Evolutionary conservation across 1,140 invertebrate genomes (phyloP), one percentile per base, ranked within the genome.

Genomic region (Portunus trituberculatus): DNA sequence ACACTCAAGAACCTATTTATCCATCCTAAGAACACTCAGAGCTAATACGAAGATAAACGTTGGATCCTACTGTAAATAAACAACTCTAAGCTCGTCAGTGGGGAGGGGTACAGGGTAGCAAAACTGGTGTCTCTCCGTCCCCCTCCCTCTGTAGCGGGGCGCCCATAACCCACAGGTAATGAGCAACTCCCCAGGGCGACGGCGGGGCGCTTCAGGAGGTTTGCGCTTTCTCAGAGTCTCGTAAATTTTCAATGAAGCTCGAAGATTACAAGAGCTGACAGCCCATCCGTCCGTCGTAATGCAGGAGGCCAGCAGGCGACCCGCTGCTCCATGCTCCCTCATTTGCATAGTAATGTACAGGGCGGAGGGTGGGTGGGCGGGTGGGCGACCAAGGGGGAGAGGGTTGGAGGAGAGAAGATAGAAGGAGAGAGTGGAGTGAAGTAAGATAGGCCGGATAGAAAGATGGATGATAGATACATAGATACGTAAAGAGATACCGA

Each of bases 281-380:
- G 94, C 82, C 94, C 87, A 95, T 95, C 91, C 84, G 91, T 88
- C 48, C 48, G 94, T 88, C 94, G 94, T 95, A 95, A 95, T 93
- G 94, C 91, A 67, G 28, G 84, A 82, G 86, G 83, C 83, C 94
- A 67, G 25, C 48, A 82, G 91, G 94, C 52, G 90, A 92, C 94
- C 91, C 94, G 91, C 90, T 95, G 94, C 59, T 91, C 67, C 48
- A 28, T 46, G 59, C 94, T 76, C 84, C 28, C 82, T 95, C 83
- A 95, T 95, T 95, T 95, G 94, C 94, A 95, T 95, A 95, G 90
- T 95, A 95, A 95, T 95, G 94, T 95, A 95, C 39, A n/a, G 94
- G 52, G 29, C 31, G 45, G 48, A 59, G 83, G 67, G 67, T 76
- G 67, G 67, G 67, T n/a, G 67, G 67, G 67, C 6, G 67, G 67